These are phyloP conservation scores for Bibio marci DNA, from an alignment of 2,888 invertebrate species.

Conservation along the genomic window DNA sequence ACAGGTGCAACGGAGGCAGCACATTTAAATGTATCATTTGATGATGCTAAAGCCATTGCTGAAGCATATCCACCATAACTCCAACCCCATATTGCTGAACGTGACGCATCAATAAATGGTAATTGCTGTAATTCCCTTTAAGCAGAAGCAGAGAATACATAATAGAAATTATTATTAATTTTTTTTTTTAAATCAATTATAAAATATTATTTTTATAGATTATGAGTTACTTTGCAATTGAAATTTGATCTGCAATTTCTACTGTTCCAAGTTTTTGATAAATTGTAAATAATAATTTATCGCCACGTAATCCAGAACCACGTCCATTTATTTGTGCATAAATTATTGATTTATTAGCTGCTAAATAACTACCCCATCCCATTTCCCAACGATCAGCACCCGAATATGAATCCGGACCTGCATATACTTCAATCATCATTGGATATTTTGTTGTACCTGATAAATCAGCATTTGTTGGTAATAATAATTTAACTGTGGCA, in stretches of 20 bases:
- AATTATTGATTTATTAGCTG: slow-evolving; percentile 67
- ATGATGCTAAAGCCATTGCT: slow-evolving; percentile 69
- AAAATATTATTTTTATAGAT: too few species aligned
- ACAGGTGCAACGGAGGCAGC: slow-evolving; percentile 93
- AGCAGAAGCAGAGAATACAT: too few species aligned
- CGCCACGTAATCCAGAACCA: slow-evolving; percentile 76
- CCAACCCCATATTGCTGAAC: slow-evolving; percentile 96
- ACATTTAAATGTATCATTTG: slow-evolving; percentile 68
- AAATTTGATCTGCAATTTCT: slow-evolving; percentile 84
- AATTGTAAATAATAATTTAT: slow-evolving; percentile 61
- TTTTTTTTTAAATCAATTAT: too few species aligned
- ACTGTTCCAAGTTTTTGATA: slow-evolving; percentile 74
- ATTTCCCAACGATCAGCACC: slow-evolving; percentile 68
- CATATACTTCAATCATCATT: slow-evolving; percentile 75
- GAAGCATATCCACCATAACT: slow-evolving; percentile 94
- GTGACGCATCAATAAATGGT: slow-evolving; percentile 57
- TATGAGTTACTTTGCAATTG: slow-evolving; percentile 65
- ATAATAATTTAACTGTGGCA: slow-evolving; percentile 55
- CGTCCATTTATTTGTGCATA: slow-evolving; percentile 81
- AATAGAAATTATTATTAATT: too few species aligned
- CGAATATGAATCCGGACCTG: slow-evolving; percentile 76
- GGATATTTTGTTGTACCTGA: slow-evolving; percentile 52
- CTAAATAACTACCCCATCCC: slow-evolving; percentile 78
- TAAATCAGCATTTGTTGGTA: slow-evolving; percentile 53
- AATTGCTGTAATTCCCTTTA: slow-evolving; percentile 16